Conservation (phyloP, 2,797 vertebrate species). For the Manis pentadactyla region DNA sequence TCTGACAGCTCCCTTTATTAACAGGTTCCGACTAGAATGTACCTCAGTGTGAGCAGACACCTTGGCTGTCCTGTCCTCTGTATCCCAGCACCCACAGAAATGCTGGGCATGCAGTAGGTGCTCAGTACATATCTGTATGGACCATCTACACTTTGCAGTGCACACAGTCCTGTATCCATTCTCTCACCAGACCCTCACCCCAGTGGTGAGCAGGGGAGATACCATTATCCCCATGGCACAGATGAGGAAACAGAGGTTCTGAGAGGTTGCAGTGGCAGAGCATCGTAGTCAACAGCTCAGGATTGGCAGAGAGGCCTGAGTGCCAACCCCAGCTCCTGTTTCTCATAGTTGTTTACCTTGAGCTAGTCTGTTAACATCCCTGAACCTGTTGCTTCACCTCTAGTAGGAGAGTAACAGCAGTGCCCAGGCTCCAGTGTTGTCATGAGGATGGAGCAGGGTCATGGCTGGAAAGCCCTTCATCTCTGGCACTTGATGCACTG, state of each 20-base stretch:
- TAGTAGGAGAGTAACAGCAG: neutral
- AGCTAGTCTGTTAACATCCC: neutral
- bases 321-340: neutral
- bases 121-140: neutral
- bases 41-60: neutral
- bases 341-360: neutral
- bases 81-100: neutral
- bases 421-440: neutral
- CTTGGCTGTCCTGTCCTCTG: neutral
- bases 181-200: neutral
- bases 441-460: neutral
- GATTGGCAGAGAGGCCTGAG: neutral
- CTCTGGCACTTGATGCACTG: neutral
- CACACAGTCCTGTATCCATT: neutral
- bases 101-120: rapidly evolving
- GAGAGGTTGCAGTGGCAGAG: neutral
- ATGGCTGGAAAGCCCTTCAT: neutral
- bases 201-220: neutral
- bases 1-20: neutral
- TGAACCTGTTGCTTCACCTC: neutral
- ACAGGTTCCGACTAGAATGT: neutral
- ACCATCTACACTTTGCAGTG: neutral
- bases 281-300: neutral
- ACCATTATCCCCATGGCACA: neutral
- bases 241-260: neutral